Base-by-base conservation (phyloP, 2,113 vertebrate species). In the Xenus cinereus region DNA sequence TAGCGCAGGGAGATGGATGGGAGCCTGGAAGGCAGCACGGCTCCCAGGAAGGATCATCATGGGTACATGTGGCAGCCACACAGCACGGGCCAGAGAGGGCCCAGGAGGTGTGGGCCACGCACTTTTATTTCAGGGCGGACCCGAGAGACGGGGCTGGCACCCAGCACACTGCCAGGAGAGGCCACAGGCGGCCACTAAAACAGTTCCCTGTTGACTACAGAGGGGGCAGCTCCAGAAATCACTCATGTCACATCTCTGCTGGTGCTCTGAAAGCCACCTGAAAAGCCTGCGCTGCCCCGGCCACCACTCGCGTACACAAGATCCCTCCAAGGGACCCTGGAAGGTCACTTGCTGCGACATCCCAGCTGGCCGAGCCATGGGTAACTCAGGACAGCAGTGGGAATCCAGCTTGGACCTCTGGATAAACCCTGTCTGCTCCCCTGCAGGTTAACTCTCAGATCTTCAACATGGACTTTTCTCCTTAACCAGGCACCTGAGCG, bases 21-120 rank as follows among this genome's bases (percentile, higher is more conserved):
- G 45, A 37, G 46, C 3, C 39, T 37, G 59, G 33, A 59, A 66
- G 57, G 28, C 2, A 1, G 45, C 33, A 46, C 21, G 28, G 73
- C 30, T 48, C 50, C 33, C 12, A 1, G 28, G 20, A 0, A 4
- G 19, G 33, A 39, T 18, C 27, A 27, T 27, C 27, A 9, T 0
- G 0, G 32, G 37, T 12, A 23, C 0, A 2, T 45, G 27, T 7
- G 27, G 48, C 72, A 43, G 72, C 9, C 18, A 69, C 46, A 35
- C 2, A 45, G 71, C 53, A 39, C 28, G 14, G 39, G 53, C 39
- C 56, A 63, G 39, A 17, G 37, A 59, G 46, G 20, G 37, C 54
- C 46, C 39, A 37, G 63, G 30, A 67, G 53, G 12, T 43, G 12
- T 10, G 21, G 33, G 14, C 26, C 26, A 43, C 0, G 4, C 21